These are phyloP conservation scores for Aporrectodea caliginosa DNA, from an alignment of 1,140 invertebrate species.

Conservation along the genomic window DNA sequence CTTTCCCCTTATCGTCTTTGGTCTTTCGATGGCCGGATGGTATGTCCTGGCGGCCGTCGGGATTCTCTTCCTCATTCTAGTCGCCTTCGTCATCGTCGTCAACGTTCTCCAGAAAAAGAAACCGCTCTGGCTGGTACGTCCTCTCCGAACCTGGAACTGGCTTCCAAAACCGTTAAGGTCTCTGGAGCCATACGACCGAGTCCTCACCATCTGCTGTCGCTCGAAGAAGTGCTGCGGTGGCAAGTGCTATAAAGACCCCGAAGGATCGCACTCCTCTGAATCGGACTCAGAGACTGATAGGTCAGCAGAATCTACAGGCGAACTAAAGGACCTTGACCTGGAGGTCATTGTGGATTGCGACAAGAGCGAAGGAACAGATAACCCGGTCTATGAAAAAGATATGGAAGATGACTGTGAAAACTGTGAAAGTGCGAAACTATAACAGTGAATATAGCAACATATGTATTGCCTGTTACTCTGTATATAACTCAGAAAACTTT, in stretches of 20 bases:
- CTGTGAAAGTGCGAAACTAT: neutral
- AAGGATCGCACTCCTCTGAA: neutral
- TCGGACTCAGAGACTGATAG: too few species aligned
- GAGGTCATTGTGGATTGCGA: neutral
- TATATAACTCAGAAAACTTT: too few species aligned
- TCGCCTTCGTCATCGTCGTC: constrained; percentile 41
- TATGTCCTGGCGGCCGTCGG: constrained; percentile 40
- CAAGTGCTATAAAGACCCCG: neutral
- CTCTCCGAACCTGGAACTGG: constrained; percentile 21
- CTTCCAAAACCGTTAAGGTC: constrained; percentile 23
- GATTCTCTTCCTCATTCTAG: constrained; percentile 36
- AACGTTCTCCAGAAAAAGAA: constrained; percentile 34
- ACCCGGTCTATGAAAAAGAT: neutral
- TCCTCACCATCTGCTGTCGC: constrained; percentile 1
- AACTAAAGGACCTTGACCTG: neutral
- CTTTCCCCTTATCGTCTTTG: constrained; percentile 57
- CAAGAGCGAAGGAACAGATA: neutral
- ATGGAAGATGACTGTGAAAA: neutral
- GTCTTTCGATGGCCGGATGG: constrained; percentile 51
- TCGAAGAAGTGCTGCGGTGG: constrained; percentile 6
- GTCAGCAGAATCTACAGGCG: too few species aligned
- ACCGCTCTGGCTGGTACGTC: constrained; percentile 3
- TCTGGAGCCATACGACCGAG: constrained; percentile 23
- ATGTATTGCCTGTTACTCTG: too few species aligned
- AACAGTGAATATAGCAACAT: too few species aligned